Conservation (phyloP, 2,888 invertebrate species). For the Acleris laterana region DNA sequence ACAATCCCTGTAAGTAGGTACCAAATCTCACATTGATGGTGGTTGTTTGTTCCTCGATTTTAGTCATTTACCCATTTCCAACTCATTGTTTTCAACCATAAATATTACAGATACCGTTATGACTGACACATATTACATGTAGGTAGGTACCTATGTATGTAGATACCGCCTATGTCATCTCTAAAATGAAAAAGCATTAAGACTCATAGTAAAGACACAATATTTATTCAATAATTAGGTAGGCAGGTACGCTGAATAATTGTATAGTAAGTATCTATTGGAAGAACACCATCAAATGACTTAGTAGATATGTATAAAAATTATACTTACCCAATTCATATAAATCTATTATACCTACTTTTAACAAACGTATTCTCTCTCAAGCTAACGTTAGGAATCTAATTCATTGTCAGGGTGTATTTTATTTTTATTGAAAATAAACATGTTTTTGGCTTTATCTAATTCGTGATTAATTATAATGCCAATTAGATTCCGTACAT, state of each 20-base stretch:
- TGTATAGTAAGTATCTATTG: neutral
- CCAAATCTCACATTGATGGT: no score
- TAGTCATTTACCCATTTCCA: no score
- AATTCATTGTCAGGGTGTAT: constrained; percentile 65
- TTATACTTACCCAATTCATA: neutral
- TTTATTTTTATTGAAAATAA: constrained; percentile 69
- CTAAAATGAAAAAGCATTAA: no score
- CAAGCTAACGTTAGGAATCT: neutral
- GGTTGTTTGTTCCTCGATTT: no score
- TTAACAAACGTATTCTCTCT: no score
- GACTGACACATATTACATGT: no score
- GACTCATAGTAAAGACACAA: neutral
- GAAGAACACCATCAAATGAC: constrained; percentile 1
- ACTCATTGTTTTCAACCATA: no score
- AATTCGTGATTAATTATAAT: constrained; percentile 67
- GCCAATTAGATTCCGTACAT: constrained; percentile 61
- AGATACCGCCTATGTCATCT: no score
- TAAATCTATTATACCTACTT: no score
- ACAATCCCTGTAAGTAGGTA: no score
- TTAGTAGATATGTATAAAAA: neutral
- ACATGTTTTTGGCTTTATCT: constrained; percentile 64
- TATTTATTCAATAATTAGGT: neutral
- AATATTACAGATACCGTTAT: no score
- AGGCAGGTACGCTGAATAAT: neutral
- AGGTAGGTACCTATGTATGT: no score